Base-by-base conservation (phyloP, 2,113 vertebrate genomes). In the Pithys albifrons region DNA sequence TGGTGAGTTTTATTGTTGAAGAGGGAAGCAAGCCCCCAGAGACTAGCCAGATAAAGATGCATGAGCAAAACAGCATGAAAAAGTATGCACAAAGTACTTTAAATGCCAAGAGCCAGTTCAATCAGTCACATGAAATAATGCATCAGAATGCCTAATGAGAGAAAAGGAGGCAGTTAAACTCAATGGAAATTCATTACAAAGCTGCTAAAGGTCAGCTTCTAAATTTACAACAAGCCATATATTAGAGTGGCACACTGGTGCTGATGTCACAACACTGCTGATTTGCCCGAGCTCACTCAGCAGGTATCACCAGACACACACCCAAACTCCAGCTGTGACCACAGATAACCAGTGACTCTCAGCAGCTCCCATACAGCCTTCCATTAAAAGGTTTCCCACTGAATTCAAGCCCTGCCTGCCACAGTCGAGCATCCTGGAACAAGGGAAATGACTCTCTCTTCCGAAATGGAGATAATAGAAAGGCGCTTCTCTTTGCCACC, bases 71-170 rank as follows among this genome's bases (percentile, higher is more conserved):
- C 71, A 77, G 64, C 35, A 66, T 33, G 69, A 80, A 85, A 91
- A 94, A 45, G 54, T 67, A 64, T 27, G 55, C 71, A 39, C 31
- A 54, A 85, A n/a, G 41, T 54, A 70, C 55, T 94, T 85, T 22
- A 77, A 86, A 95, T 77, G 45, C 78, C 85, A 88, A 74, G 27
- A 88, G 78, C 51, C 74, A 66, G 39, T 29, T 23, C 67, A 76
- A 84, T 83, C 89, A 77, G 78, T 85, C 94, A 88, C 81, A 59
- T 10, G 67, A 91, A 94, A 93, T 69, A 89, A 91, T 17, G 25
- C 2, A 0, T 70, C 87, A 85, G 62, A 85, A 92, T 11, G 48
- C 89, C 28, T 58, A 78, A 65, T 25, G 43, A 89, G 66, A 65
- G 45, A 83, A 85, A 45, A 91, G 58, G 19, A 89, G 45, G 69